A percentile compares a stretch with the other conserved stretches of the same genome.
Conservation (phyloP, 2,113 vertebrate genomes). For the Geococcyx californianus region DNA sequence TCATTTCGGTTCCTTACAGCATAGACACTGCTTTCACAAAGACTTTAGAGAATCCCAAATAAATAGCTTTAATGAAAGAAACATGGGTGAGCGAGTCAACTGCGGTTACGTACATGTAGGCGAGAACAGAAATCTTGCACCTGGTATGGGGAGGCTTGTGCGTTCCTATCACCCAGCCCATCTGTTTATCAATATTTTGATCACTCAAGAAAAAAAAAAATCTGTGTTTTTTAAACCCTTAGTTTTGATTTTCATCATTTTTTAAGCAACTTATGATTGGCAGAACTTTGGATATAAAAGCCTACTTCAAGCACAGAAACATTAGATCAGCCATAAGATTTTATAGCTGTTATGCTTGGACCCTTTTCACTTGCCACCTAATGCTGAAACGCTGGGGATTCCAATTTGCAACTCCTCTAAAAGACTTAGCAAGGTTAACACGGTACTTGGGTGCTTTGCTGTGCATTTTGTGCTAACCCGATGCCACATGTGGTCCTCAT, state of each 20-base stretch:
- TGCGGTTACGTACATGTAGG: not conserved
- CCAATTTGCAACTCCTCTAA: not conserved
- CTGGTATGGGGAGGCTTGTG: not conserved
- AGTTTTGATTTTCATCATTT: conserved; percentile 13
- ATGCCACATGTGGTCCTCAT: fast-evolving
- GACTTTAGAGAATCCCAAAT: not conserved
- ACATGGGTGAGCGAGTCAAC: not conserved
- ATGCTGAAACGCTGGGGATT: not conserved
- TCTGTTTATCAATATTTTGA: conserved; percentile 50
- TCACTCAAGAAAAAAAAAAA: not conserved
- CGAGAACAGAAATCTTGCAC: not conserved
- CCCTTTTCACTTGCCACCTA: not conserved
- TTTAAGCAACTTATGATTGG: conserved; percentile 46
- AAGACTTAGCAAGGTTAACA: not conserved
- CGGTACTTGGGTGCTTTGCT: not conserved
- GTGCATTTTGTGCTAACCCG: not conserved
- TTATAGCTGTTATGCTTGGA: not conserved
- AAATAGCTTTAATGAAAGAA: not conserved
- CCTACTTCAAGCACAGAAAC: not conserved
- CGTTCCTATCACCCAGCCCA: not conserved
- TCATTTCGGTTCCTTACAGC: not conserved
- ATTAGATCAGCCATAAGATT: not conserved
- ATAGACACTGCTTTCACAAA: not conserved
- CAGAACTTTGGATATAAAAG: conserved; percentile 38
- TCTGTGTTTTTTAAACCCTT: not conserved